Percentiles rank a stretch among this genome's conserved stretches.
phyloP scores from a whole-genome alignment of 37 sponge, comb jelly and placozoan genomes.

The Agelas oroides region DNA sequence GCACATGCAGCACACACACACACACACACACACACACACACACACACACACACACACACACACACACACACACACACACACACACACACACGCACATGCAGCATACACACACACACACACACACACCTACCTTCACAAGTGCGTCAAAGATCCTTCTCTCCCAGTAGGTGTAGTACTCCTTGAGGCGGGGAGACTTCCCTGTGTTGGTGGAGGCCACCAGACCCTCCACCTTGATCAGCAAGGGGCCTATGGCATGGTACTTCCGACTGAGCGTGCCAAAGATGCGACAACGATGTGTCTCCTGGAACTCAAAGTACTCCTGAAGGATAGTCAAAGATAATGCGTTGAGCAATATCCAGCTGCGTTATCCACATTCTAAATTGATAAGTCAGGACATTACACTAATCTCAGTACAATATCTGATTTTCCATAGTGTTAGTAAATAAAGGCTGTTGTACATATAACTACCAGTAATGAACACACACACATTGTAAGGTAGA shows the following conservation, averaged over 20 bases:
- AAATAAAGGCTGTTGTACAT: too few relatives aligned
- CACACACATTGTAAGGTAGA: too few relatives aligned
- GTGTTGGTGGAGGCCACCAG: conserved; percentile 93
- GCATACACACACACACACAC: too few relatives aligned
- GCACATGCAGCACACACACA: too few relatives aligned
- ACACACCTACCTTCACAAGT: conserved; percentile 63
- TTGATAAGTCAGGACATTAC: too few relatives aligned
- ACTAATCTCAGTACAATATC: background rate
- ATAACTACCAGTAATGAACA: too few relatives aligned
- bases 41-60: conserved; percentile 7
- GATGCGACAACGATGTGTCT: conserved; percentile 59
- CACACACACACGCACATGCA: conserved; percentile 37
- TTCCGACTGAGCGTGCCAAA: conserved; percentile 80
- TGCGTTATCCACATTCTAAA: too few relatives aligned
- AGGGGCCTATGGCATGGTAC: conserved; percentile 96
- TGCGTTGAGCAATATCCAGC: too few relatives aligned
- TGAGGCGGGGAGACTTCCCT: conserved; percentile 84
- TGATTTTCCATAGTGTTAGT: too few relatives aligned
- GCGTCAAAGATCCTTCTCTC: conserved; percentile 88
- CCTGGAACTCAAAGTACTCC: conserved; percentile 94
- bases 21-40: conserved; percentile 24
- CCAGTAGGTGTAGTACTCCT: conserved; percentile 91
- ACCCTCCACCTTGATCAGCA: conserved; percentile 98
- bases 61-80: too few relatives aligned
- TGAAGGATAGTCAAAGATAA: conserved; percentile 4